phyloP scores from a whole-genome alignment of 2,888 invertebrate genomes.

The Chorisops tibialis region DNA sequence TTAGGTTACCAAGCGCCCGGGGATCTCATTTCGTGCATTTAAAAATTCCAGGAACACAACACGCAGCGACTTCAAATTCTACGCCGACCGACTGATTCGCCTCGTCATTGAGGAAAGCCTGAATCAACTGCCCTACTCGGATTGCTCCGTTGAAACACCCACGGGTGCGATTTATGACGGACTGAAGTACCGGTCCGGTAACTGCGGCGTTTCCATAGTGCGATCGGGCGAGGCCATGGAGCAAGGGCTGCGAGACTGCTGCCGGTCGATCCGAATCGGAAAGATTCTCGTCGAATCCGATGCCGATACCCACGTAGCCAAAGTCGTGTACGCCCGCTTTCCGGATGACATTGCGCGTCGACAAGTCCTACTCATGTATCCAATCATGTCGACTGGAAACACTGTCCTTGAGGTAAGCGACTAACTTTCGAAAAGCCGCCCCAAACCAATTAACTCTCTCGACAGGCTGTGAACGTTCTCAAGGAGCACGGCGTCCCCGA shows the following conservation, averaged over 20 bases:
- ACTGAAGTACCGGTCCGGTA: slow-evolving; percentile 81
- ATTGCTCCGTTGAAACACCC: slow-evolving; percentile 88
- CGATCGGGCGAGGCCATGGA: slow-evolving; percentile 96
- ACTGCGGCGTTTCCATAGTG: slow-evolving; percentile 98
- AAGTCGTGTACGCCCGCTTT: slow-evolving; percentile 95
- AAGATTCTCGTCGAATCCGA: slow-evolving; percentile 97
- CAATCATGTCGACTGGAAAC: slow-evolving; percentile 98
- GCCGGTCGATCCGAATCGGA: slow-evolving; percentile 95
- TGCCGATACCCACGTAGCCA: slow-evolving; percentile 92
- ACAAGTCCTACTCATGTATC: slow-evolving; percentile 93
- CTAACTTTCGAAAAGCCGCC: not conserved
- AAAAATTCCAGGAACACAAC: slow-evolving; percentile 72
- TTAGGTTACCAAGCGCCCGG: slow-evolving; percentile 7
- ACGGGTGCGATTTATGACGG: slow-evolving; percentile 85
- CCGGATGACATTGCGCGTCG: slow-evolving; percentile 90
- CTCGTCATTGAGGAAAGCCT: slow-evolving; percentile 97
- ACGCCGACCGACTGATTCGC: slow-evolving; percentile 94
- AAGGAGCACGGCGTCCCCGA: slow-evolving; percentile 92
- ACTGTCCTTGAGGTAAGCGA: slow-evolving; percentile 72
- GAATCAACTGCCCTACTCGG: slow-evolving; percentile 92
- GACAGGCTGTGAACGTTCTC: slow-evolving; percentile 87
- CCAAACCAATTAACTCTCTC: slow-evolving; percentile 25
- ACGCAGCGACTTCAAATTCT: slow-evolving; percentile 96
- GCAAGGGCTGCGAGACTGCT: slow-evolving; percentile 91
- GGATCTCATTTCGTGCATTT: not conserved